Conservation (phyloP, 2,888 invertebrate species). For the Keiferia lycopersicella region DNA sequence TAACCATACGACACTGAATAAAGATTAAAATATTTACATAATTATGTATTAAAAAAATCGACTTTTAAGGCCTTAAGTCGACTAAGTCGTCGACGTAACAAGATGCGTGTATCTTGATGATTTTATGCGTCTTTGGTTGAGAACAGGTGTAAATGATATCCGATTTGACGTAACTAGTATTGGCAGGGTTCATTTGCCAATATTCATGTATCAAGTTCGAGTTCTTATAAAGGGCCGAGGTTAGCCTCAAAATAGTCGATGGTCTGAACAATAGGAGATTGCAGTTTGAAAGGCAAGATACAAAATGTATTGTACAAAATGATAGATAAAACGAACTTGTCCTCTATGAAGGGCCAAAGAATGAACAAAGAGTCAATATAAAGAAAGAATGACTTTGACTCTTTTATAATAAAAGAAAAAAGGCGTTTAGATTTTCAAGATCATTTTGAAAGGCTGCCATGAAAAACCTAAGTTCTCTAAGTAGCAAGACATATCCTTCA, state of each 20-base stretch:
- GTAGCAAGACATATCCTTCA: no score
- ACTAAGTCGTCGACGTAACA: not conserved
- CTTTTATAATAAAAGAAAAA: no score
- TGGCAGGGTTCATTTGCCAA: conserved; percentile 25
- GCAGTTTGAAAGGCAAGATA: not conserved
- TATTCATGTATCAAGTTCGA: conserved; percentile 24
- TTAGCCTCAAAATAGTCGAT: conserved; percentile 2
- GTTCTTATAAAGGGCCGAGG: conserved; percentile 12
- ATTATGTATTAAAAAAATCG: not conserved
- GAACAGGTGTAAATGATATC: not conserved
- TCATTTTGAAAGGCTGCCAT: no score
- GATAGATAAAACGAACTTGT: not conserved
- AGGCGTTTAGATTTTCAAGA: no score
- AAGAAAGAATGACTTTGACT: no score
- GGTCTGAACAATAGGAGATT: conserved; percentile 11
- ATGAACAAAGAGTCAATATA: no score
- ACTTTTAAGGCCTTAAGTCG: conserved; percentile 4
- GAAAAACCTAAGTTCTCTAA: no score
- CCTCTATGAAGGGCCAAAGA: not conserved
- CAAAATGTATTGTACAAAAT: not conserved
- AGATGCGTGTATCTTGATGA: not conserved
- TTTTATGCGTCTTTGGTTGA: not conserved
- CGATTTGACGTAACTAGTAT: conserved; percentile 8
- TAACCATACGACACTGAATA: conserved; percentile 33
- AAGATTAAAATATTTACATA: not conserved